phyloP scores from a whole-genome alignment of 1,140 invertebrate genomes.

The Monomorium pharaonis region DNA sequence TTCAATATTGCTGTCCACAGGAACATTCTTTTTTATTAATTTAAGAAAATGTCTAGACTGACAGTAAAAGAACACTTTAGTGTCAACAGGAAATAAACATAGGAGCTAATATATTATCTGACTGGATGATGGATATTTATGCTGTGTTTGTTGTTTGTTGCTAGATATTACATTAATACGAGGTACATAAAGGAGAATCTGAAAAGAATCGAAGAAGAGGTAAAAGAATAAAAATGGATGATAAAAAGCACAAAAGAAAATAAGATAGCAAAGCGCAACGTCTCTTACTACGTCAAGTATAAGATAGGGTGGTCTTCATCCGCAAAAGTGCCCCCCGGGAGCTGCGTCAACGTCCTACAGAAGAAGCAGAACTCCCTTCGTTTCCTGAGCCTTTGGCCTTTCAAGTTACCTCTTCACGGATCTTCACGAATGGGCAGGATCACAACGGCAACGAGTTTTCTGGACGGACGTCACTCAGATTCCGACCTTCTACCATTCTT shows the following conservation, averaged over 20 bases:
- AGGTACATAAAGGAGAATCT: background rate
- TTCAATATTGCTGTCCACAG: constrained; percentile 46
- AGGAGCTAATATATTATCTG: background rate
- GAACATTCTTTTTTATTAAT: constrained; percentile 16
- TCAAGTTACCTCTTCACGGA: constrained; percentile 70
- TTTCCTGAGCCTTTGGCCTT: constrained; percentile 25
- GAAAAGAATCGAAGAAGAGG: constrained; percentile 24
- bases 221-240: constrained; percentile 50
- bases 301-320: constrained; percentile 76
- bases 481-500: constrained; percentile 70
- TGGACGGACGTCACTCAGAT: constrained; percentile 77
- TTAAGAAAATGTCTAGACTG: background rate
- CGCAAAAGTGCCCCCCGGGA: constrained; percentile 83
- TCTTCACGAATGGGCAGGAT: constrained; percentile 67
- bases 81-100: background rate
- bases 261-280: constrained; percentile 20
- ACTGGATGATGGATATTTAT: constrained; percentile 1
- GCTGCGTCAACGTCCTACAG: constrained; percentile 81
- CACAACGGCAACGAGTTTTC: constrained; percentile 72
- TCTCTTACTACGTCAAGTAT: constrained; percentile 74
- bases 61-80: background rate
- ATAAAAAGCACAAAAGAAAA: constrained; percentile 19
- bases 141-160: background rate
- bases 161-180: background rate
- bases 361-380: constrained; percentile 65